These are phyloP conservation scores for Otolemur garnettii DNA, from an alignment of 2,113 vertebrate species.

Conservation along the genomic window DNA sequence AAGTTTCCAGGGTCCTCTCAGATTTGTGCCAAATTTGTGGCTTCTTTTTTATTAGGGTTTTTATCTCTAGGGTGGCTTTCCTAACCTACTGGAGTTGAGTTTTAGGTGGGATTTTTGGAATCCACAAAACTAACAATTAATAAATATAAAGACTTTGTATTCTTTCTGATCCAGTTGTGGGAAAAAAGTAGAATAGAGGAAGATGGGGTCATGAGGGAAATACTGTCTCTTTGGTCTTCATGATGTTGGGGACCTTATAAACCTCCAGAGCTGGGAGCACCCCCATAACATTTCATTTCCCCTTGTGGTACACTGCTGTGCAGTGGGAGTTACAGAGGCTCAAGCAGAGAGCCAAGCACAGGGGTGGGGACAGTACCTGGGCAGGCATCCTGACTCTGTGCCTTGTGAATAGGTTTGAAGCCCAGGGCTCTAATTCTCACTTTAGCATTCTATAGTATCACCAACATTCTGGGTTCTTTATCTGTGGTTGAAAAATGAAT, in stretches of 20 bases:
- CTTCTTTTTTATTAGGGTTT: neutral
- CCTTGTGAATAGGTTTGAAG: neutral
- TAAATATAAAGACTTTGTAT: neutral
- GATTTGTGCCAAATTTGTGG: neutral
- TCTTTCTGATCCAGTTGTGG: neutral
- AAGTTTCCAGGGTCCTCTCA: neutral
- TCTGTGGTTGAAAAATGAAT: neutral
- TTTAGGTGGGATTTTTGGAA: neutral
- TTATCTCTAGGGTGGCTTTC: neutral
- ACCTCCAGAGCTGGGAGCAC: neutral
- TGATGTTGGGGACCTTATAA: neutral
- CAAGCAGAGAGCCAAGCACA: neutral
- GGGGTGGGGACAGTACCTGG: neutral
- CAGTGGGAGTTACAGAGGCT: neutral
- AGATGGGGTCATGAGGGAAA: neutral
- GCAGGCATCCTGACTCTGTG: neutral
- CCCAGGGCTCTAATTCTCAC: neutral
- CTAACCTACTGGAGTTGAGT: neutral
- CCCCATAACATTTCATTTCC: neutral
- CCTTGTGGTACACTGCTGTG: rapidly evolving
- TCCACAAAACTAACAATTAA: neutral
- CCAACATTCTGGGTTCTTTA: neutral
- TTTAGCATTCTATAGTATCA: neutral
- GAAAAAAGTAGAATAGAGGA: neutral
- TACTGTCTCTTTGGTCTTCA: neutral